phyloP scores from a whole-genome alignment of 2,797 vertebrate species.

The Hippocampus kuda region DNA sequence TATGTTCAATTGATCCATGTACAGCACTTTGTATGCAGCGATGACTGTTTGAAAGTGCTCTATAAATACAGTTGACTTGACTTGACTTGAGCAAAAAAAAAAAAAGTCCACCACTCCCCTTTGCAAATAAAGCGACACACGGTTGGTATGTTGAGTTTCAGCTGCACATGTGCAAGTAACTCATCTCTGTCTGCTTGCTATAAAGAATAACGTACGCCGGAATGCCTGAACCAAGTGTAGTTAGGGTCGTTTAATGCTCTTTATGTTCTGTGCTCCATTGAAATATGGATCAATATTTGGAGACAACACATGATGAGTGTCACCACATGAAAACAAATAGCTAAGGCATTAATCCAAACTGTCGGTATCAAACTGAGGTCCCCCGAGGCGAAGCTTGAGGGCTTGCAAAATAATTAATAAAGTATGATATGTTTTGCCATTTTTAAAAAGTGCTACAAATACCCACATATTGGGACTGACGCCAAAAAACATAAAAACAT shows the following conservation, averaged over 20 bases:
- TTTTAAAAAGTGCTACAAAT: neutral
- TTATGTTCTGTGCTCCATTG: slow-evolving; percentile 48
- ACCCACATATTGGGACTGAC: too few species aligned
- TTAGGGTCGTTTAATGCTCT: slow-evolving; percentile 29
- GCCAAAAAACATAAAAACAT: too few species aligned
- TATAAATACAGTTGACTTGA: too few species aligned
- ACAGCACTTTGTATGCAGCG: too few species aligned
- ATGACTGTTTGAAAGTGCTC: too few species aligned
- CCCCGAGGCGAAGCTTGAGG: neutral
- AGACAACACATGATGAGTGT: slow-evolving; percentile 55
- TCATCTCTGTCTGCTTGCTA: slow-evolving; percentile 41
- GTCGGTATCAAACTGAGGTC: neutral
- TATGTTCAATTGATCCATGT: too few species aligned
- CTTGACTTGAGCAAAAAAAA: slow-evolving; percentile 53
- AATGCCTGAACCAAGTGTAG: slow-evolving; percentile 52
- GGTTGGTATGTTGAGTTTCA: slow-evolving; percentile 16
- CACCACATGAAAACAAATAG: slow-evolving; percentile 48
- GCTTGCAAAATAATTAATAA: neutral
- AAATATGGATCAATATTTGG: slow-evolving; percentile 59
- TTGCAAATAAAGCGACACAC: slow-evolving; percentile 21
- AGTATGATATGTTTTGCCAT: neutral
- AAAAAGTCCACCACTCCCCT: slow-evolving; percentile 9
- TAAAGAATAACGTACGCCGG: slow-evolving; percentile 46
- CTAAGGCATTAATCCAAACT: slow-evolving; percentile 37
- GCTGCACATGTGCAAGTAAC: slow-evolving; percentile 30